phyloP scores from a whole-genome alignment of 2,113 vertebrate genomes.

The Gorsachius goisagi region DNA sequence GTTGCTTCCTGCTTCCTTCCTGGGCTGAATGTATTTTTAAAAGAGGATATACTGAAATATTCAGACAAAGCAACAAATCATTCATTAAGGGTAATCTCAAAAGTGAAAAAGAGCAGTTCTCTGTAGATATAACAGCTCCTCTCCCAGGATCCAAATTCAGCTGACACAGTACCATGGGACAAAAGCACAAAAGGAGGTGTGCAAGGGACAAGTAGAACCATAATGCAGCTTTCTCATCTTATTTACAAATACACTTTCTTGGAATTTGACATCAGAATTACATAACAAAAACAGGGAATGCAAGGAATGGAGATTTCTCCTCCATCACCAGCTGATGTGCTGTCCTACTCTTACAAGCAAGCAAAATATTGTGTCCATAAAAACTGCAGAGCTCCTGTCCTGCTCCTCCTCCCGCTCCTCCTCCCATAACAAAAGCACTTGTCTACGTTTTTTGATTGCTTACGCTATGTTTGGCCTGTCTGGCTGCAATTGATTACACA shows the following conservation, averaged over 20 bases:
- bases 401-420: not conserved
- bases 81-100: not conserved
- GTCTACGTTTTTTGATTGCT: not conserved
- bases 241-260: not conserved
- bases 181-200: not conserved
- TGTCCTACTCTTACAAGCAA: not conserved
- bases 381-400: not conserved
- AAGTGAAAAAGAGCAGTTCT: not conserved
- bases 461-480: not conserved
- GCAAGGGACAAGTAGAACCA: not conserved
- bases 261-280: not conserved
- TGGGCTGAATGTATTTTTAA: slow-evolving; percentile 12
- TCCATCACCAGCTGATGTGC: not conserved
- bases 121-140: not conserved
- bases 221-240: not conserved
- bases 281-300: not conserved
- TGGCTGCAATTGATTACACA: not conserved
- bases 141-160: not conserved
- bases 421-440: not conserved
- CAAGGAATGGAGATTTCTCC: not conserved
- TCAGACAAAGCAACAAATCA: slow-evolving; percentile 21
- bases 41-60: slow-evolving; percentile 23
- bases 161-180: not conserved
- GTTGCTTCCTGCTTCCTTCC: not conserved
- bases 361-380: not conserved